A percentile compares a stretch with the other conserved stretches of the same genome.
phyloP scores from a whole-genome alignment of 2,888 invertebrate genomes.

The Mantis religiosa region DNA sequence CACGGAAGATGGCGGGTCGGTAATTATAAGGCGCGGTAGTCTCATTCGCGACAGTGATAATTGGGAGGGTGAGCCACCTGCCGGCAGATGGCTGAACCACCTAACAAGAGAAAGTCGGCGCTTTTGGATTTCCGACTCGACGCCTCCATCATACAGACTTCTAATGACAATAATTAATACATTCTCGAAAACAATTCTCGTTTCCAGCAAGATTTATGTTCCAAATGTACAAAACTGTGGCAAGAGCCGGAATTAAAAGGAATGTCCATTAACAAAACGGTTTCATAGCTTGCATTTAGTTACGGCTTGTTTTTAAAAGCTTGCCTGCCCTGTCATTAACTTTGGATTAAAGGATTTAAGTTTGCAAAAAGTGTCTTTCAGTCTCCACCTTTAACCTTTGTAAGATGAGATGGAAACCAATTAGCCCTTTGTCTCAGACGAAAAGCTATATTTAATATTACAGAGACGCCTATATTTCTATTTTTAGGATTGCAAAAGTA shows the following conservation, averaged over 20 bases:
- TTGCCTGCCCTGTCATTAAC: background rate
- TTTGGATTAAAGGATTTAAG: background rate
- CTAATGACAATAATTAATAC: conserved; percentile 1
- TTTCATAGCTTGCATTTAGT: background rate
- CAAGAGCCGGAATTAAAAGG: background rate
- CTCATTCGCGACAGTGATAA: background rate
- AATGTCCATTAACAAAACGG: background rate
- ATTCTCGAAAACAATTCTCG: background rate
- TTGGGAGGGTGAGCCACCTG: background rate
- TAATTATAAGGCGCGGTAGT: background rate
- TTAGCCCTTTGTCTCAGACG: background rate
- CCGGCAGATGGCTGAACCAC: background rate
- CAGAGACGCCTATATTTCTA: too few species aligned
- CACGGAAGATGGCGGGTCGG: background rate
- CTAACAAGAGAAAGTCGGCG: background rate
- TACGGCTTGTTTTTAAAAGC: background rate
- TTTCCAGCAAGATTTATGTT: background rate
- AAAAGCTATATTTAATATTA: too few species aligned
- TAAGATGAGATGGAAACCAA: background rate
- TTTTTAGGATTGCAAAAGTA: too few species aligned
- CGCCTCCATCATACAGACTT: background rate
- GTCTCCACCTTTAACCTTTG: background rate
- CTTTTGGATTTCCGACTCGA: background rate
- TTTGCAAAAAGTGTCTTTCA: background rate
- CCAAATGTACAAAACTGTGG: background rate